Evolutionary conservation across 2,113 vertebrate genomes (phyloP).

Genomic region (Spilogale gracilis): DNA sequence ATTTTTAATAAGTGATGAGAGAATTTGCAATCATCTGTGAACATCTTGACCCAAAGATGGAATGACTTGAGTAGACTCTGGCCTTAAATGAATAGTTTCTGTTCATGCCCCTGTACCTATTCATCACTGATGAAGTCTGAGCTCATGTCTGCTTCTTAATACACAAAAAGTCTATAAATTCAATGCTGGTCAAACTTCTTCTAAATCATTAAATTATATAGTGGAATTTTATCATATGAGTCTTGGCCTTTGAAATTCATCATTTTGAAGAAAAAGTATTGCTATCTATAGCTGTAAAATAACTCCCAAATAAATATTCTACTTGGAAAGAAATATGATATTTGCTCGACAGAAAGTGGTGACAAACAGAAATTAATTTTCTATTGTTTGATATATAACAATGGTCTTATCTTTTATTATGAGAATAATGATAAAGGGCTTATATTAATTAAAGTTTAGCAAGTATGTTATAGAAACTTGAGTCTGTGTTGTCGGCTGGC

Average conservation of each 20-base stretch:
- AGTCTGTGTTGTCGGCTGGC: slow-evolving; percentile 74
- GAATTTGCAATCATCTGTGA: slow-evolving; percentile 79
- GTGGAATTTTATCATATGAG: slow-evolving; percentile 75
- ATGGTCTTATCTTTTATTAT: slow-evolving; percentile 80
- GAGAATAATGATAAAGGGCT: slow-evolving; percentile 80
- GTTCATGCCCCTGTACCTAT: slow-evolving; percentile 82
- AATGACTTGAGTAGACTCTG: slow-evolving; percentile 80
- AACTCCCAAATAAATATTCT: slow-evolving; percentile 80
- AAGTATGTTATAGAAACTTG: slow-evolving; percentile 77
- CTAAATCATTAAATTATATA: slow-evolving; percentile 84
- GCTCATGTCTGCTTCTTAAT: slow-evolving; percentile 89
- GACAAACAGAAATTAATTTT: slow-evolving; percentile 76
- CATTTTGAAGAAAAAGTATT: slow-evolving; percentile 67
- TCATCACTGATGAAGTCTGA: slow-evolving; percentile 87
- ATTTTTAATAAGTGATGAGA: slow-evolving; percentile 85
- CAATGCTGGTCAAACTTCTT: slow-evolving; percentile 79
- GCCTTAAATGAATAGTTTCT: slow-evolving; percentile 86
- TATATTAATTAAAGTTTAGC: slow-evolving; percentile 83
- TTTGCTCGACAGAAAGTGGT: slow-evolving; percentile 72
- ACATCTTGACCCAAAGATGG: slow-evolving; percentile 82
- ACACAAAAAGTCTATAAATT: slow-evolving; percentile 88
- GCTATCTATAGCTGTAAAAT: slow-evolving; percentile 76
- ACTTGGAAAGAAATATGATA: slow-evolving; percentile 73
- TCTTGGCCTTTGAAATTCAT: slow-evolving; percentile 81
- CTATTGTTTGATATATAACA: slow-evolving; percentile 75